These are phyloP conservation scores for Uropetala carovei DNA, from an alignment of 2,888 invertebrate genomes.

Conservation along the genomic window DNA sequence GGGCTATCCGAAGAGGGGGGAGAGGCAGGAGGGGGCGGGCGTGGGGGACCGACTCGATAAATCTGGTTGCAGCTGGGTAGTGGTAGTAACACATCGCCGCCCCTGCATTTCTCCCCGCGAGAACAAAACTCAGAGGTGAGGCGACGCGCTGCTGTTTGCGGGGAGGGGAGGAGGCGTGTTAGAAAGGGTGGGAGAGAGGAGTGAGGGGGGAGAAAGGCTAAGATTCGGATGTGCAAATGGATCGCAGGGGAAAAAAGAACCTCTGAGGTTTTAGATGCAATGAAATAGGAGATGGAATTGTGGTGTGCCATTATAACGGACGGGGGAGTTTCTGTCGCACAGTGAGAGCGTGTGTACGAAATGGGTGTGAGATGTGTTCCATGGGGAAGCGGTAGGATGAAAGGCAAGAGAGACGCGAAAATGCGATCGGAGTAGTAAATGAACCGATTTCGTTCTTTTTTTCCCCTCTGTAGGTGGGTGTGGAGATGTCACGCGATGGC, in stretches of 20 bases:
- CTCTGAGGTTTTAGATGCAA: not conserved
- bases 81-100: not conserved
- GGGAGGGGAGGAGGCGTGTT: not conserved
- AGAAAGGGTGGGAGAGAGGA: not conserved
- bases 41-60: not conserved
- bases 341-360: not conserved
- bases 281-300: constrained; percentile 4
- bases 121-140: constrained; percentile 18
- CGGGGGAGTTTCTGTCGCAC: not conserved
- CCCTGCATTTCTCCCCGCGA: not conserved
- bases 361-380: not conserved
- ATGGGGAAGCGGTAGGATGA: no score
- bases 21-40: not conserved
- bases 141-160: not conserved
- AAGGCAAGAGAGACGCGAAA: no score
- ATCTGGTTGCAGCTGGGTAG: constrained; percentile 17
- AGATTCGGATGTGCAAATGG: not conserved
- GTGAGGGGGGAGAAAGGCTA: not conserved
- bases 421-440: no score
- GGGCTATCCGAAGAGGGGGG: not conserved
- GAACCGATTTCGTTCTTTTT: no score
- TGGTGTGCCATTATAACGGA: not conserved
- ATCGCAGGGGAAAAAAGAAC: not conserved
- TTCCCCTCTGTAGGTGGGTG: not conserved
- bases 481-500: not conserved